phyloP scores from a whole-genome alignment of 2,797 vertebrate species.

The Amphiprion clarkii region DNA sequence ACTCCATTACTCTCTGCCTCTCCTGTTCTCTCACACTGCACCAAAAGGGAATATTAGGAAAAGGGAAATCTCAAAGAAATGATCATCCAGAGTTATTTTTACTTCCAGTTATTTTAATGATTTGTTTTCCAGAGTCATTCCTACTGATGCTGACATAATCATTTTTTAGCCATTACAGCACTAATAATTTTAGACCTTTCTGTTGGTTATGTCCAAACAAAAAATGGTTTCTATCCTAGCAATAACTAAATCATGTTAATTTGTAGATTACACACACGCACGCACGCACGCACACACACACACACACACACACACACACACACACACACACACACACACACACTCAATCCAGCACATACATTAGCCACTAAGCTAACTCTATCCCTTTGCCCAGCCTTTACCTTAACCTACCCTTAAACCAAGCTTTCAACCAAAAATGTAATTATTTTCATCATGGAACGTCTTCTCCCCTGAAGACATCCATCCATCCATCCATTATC shows the following conservation, averaged over 20 bases:
- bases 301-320: too few relatives aligned
- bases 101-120: conserved; percentile 28
- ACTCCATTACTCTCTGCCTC: conserved; percentile 15
- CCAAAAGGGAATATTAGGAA: conserved; percentile 35
- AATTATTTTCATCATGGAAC: too few relatives aligned
- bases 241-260: conserved; percentile 7
- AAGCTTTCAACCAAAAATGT: too few relatives aligned
- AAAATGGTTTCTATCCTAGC: conserved; percentile 21
- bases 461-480: too few relatives aligned
- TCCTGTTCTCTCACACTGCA: not conserved
- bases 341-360: not conserved
- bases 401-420: too few relatives aligned
- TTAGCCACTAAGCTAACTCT: too few relatives aligned
- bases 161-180: conserved; percentile 36
- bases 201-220: conserved; percentile 27
- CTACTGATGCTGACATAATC: conserved; percentile 43
- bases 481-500: too few relatives aligned
- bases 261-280: not conserved
- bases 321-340: too few relatives aligned
- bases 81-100: conserved; percentile 14
- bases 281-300: too few relatives aligned
- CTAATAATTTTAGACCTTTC: conserved; percentile 41
- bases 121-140: conserved; percentile 59
- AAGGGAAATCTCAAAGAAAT: conserved; percentile 50
- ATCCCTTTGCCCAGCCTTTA: too few relatives aligned